Evolutionary conservation across 2,113 vertebrate species (phyloP).

Genomic region (Plotosus lineatus): DNA sequence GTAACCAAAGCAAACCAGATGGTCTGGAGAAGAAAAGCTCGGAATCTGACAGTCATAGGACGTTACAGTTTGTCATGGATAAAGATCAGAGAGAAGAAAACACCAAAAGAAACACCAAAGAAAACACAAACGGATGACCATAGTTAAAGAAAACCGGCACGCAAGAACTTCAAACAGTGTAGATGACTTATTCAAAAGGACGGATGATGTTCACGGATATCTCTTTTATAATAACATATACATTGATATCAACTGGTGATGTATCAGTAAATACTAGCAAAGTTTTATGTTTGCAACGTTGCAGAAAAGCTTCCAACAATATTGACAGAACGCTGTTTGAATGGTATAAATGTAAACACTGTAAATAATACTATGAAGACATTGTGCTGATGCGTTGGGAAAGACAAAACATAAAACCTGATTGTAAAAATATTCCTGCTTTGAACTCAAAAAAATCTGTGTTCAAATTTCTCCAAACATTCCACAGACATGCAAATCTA

Average conservation of each 20-base stretch:
- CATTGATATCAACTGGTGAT: conserved; percentile 9
- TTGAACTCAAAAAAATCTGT: conserved; percentile 76
- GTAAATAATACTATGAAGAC: background rate
- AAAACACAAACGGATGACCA: conserved; percentile 64
- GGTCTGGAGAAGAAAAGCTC: conserved; percentile 67
- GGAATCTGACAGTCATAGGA: conserved; percentile 68
- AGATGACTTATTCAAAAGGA: conserved; percentile 44
- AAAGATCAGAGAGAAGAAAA: conserved; percentile 48
- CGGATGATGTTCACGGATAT: conserved; percentile 4
- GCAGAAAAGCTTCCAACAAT: background rate
- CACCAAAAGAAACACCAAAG: too few relatives aligned
- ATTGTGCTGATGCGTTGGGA: background rate
- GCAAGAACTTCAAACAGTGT: conserved; percentile 36
- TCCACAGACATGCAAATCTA: conserved; percentile 84
- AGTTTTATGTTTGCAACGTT: background rate
- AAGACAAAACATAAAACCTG: conserved; percentile 15
- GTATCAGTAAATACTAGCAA: background rate
- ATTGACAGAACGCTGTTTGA: background rate
- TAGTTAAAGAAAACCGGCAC: conserved; percentile 45
- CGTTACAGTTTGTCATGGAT: conserved; percentile 75
- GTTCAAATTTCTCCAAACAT: conserved; percentile 75
- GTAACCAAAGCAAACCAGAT: conserved; percentile 89
- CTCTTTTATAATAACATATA: conserved; percentile 15
- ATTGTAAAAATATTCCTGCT: conserved; percentile 69
- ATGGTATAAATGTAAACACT: background rate